Conservation (phyloP, 2,888 invertebrate species). For the Pandemis corylana region DNA sequence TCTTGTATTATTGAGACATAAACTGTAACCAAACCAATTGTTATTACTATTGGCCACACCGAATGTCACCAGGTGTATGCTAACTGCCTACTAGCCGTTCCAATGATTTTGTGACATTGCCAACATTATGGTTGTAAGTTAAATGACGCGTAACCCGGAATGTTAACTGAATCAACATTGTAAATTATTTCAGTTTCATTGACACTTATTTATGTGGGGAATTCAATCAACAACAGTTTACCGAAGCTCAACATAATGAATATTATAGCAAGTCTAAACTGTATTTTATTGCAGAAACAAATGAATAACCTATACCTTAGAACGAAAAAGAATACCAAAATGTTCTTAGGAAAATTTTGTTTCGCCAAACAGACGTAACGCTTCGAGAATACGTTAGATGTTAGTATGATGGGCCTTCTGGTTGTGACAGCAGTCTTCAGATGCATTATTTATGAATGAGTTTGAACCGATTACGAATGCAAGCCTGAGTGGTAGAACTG, state of each 20-base stretch:
- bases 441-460: not conserved
- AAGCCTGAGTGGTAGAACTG: not conserved
- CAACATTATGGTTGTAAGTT: conserved; percentile 8
- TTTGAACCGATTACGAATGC: not conserved
- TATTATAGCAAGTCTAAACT: too few species aligned
- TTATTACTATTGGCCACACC: not conserved
- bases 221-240: too few species aligned
- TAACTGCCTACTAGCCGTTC: not conserved
- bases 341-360: too few species aligned
- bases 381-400: not conserved
- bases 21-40: not conserved
- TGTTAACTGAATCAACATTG: not conserved
- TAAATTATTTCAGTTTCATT: not conserved
- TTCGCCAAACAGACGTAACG: too few species aligned
- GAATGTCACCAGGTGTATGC: conserved; percentile 2
- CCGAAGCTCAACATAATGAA: too few species aligned
- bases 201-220: not conserved
- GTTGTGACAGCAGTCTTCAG: not conserved
- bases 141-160: conserved; percentile 12
- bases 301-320: too few species aligned
- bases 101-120: conserved; percentile 10
- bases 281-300: too few species aligned
- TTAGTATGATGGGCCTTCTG: not conserved
- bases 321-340: too few species aligned
- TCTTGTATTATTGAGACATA: conserved; percentile 4